Percentiles rank a stretch among this genome's conserved stretches.
Conservation (phyloP, 2,113 vertebrate species). For the Halichoerus grypus region DNA sequence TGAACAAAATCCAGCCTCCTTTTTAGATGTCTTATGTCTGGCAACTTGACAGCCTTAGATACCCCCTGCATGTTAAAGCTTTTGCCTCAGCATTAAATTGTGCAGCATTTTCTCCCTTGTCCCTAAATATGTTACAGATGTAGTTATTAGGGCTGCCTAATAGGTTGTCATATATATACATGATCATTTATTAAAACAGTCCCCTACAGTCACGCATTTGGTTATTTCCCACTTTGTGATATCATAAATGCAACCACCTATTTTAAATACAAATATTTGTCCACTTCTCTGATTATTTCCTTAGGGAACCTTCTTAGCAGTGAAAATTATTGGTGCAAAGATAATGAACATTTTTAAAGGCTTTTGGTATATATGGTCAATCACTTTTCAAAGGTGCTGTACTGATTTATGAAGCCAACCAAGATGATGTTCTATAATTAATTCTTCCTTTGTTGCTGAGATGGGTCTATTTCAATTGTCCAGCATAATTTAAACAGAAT, state of each 20-base stretch:
- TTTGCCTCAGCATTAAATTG: not conserved
- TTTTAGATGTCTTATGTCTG: not conserved
- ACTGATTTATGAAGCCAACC: not conserved
- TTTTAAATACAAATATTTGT: constrained; percentile 4
- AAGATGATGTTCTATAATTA: not conserved
- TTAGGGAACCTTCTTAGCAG: not conserved
- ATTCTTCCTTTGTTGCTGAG: constrained; percentile 26
- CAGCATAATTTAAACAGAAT: constrained; percentile 31
- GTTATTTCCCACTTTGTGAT: not conserved
- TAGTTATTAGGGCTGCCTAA: not conserved
- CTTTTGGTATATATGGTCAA: not conserved
- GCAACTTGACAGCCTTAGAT: not conserved
- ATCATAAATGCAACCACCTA: not conserved
- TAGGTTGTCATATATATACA: not conserved
- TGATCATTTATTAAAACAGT: constrained; percentile 1
- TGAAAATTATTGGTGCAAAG: not conserved
- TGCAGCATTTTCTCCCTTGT: not conserved
- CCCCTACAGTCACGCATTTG: not conserved
- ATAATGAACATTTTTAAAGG: constrained; percentile 25
- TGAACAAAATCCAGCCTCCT: not conserved
- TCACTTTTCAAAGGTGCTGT: not conserved
- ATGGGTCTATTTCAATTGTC: not conserved
- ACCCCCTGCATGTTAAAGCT: not conserved
- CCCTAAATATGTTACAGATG: not conserved
- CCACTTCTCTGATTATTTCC: not conserved